Evolutionary conservation across 2,797 vertebrate species (phyloP), one percentile per base, ranked within the genome.

Genomic region (Nannoperca australis): DNA sequence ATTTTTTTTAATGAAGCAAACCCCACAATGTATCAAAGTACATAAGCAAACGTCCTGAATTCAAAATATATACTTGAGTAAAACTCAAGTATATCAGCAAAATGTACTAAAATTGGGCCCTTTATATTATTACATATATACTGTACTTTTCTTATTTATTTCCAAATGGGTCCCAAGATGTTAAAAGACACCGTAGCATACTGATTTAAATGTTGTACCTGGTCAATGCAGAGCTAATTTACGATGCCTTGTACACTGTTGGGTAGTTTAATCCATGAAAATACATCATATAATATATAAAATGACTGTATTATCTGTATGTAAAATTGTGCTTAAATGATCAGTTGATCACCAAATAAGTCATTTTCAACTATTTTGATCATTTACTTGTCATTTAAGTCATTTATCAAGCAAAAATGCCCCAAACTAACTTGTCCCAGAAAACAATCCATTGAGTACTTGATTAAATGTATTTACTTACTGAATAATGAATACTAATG

Each of bases 281-380:
- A 51, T 22, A 2, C 3, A 55, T 22, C 14, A 22, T 10, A 32
- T 50, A n/a, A n/a, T 36, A 17, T 45, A n/a, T 36, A 14, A 59
- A 3, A 30, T 9, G 18, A 47, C 30, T 3, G 2, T 2, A 2
- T 6, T 18, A 17, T 38, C 32, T 34, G 1, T 20, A 12, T 53
- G 27, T 61, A 14, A 61, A 61, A 55, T 62, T 5, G 22, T 17
- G 2, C 11, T 47, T 18, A 47, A 38, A 22, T 1, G 0, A 22
- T 34, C 8, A 8, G 1, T 9, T 27, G 5, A 14, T 64, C 3
- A 3, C 1, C 9, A 34, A 5, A 14, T 8, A 54, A 63, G 42
- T 24, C n/a, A 49, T 17, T 55, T 17, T 15, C 40, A 75, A 40
- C 40, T 60, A 38, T 65, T 78, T 36, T 60, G 2, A 53, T 59